A percentile compares a stretch with the other conserved stretches of the same genome.
Conservation (phyloP, 2,888 invertebrate species). For the Diarsia dahlii region DNA sequence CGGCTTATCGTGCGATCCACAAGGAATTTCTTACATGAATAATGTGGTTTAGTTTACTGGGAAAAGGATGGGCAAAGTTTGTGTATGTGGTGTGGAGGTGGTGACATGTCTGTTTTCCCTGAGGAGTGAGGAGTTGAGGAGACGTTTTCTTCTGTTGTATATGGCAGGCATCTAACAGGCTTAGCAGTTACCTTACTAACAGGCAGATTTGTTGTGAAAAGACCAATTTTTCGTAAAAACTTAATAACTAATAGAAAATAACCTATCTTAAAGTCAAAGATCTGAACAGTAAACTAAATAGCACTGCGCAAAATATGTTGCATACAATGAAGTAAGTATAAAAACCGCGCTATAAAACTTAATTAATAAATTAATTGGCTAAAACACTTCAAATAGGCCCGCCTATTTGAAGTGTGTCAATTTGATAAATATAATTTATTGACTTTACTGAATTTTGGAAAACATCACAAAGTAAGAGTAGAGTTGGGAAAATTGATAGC, state of each 20-base stretch:
- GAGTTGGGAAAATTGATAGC: constrained; percentile 4
- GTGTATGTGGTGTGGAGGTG: not conserved
- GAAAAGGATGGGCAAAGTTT: not conserved
- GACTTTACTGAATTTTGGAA: not conserved
- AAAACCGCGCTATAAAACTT: not conserved
- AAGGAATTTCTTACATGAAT: constrained; percentile 40
- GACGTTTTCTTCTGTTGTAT: not conserved
- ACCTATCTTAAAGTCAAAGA: too few species aligned
- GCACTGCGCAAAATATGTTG: too few species aligned
- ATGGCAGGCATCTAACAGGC: not conserved
- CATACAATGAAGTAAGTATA: too few species aligned
- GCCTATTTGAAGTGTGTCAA: too few species aligned
- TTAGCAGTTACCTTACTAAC: not conserved
- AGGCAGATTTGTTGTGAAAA: not conserved
- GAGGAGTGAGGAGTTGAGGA: not conserved
- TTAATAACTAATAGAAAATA: not conserved
- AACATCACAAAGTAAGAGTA: not conserved
- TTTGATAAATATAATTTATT: too few species aligned
- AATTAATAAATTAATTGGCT: too few species aligned
- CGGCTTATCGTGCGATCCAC: constrained; percentile 47
- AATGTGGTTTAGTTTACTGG: constrained; percentile 22
- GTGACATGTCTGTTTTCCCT: not conserved
- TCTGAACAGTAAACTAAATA: too few species aligned
- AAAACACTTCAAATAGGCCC: too few species aligned
- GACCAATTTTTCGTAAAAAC: not conserved